phyloP scores from a whole-genome alignment of 2,888 invertebrate genomes.

The Drosophila robusta region DNA sequence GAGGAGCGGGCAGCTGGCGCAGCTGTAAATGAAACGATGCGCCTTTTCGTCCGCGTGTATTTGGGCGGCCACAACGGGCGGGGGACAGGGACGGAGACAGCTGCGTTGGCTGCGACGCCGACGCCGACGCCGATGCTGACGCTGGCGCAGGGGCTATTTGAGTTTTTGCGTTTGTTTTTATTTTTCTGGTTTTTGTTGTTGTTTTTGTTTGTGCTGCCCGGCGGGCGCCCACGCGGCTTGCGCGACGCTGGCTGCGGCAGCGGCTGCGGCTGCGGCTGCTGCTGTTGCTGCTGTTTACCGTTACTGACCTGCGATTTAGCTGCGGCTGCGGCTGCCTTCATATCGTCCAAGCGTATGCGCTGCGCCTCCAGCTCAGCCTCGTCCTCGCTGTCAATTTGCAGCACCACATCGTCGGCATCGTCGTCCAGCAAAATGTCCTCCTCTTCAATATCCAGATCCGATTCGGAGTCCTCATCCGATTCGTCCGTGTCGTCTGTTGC shows the following conservation, averaged over 20 bases:
- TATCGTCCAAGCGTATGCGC: constrained; percentile 77
- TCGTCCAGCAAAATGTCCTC: constrained; percentile 67
- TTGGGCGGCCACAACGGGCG: constrained; percentile 33
- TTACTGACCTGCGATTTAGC: constrained; percentile 64
- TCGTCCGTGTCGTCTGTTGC: constrained; percentile 61
- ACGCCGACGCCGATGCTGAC: not conserved
- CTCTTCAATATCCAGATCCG: constrained; percentile 69
- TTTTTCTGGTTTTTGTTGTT: constrained; percentile 45
- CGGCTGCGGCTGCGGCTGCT: constrained; percentile 37
- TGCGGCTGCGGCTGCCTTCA: constrained; percentile 56
- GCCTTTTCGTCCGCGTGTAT: constrained; percentile 72
- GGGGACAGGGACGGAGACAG: not conserved
- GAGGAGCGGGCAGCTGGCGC: constrained; percentile 72
- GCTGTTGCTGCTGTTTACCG: constrained; percentile 34
- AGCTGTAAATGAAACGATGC: constrained; percentile 72
- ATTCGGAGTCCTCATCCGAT: constrained; percentile 63
- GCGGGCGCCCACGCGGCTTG: constrained; percentile 69
- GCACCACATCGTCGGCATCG: constrained; percentile 70
- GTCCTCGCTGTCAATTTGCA: constrained; percentile 82
- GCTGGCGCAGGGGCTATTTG: constrained; percentile 57
- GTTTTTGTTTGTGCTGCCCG: constrained; percentile 53
- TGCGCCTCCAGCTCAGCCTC: constrained; percentile 82
- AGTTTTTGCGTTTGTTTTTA: constrained; percentile 59
- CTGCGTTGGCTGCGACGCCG: constrained; percentile 43
- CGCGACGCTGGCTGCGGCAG: constrained; percentile 27